Base-by-base conservation (phyloP, 2,113 vertebrate species). In the Rattus norvegicus region DNA sequence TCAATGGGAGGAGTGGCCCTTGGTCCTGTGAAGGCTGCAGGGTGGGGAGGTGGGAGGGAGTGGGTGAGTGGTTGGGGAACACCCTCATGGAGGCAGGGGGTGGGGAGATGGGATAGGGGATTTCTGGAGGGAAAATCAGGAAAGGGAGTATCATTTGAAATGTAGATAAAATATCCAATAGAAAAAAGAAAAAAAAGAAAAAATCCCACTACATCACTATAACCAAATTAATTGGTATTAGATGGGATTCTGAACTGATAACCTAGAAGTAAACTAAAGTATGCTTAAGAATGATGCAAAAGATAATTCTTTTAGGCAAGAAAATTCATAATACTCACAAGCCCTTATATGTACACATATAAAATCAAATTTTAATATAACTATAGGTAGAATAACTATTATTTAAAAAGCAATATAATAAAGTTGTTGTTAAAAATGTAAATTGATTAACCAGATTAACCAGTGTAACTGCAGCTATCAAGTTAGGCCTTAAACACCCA, bases 401-500 rank as follows among this genome's bases (percentile, higher is more conserved):
- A 12, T 80, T 22, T 80, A 36, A 36, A 80, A 80, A 56, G 17
- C 52, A n/a, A 56, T 56, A 20, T 56, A 56, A 80, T 36, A 56
- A 80, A 56, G 9, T 80, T 56, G 54, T 77, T 49, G 6, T 77
- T 77, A 77, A 49, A 30, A 77, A 77, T 28, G 16, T 77, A 49
- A n/a, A 80, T 56, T 80, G 77, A n/a, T 54, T n/a, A 33, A 28
- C 52, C 19, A 56, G 33, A 33, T 80, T 56, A 80, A 20, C 49
- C 49, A 80, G 77, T 93, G 12, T 54, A 33, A 69, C 28, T 77
- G 87, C 6, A 67, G 59, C 19, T 84, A 9, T 90, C 11, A 61
- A 12, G 85, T 94, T 95, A 72, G 52, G 84, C 88, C 56, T 81
- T 96, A 75, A 95, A 96, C 75, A 77, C 3, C 28, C 76, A n/a